A percentile compares a stretch with the other conserved stretches of the same genome.
Conservation (phyloP, 2,113 vertebrate species). For the Colistium nudipinnis region DNA sequence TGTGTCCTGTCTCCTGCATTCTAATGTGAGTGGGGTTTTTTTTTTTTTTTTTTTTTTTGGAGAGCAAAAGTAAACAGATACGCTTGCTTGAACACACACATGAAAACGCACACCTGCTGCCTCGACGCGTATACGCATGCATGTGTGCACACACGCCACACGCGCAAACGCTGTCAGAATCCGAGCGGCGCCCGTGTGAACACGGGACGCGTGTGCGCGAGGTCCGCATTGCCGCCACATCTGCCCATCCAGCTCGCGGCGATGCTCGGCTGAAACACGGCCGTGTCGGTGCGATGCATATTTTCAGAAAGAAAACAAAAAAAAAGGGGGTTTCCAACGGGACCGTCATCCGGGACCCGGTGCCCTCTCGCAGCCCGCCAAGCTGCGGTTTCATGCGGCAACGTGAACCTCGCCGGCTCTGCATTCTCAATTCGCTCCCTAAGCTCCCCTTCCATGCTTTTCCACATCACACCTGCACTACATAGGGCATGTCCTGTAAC, state of each 20-base stretch:
- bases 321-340: constrained; percentile 14
- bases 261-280: constrained; percentile 20
- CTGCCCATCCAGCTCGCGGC: constrained; percentile 52
- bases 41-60: no score
- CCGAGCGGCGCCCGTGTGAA: constrained; percentile 45
- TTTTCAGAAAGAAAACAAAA: constrained; percentile 2
- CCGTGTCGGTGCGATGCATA: constrained; percentile 31
- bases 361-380: constrained; percentile 36
- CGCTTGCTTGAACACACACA: constrained; percentile 78
- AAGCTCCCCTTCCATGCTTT: constrained; percentile 70
- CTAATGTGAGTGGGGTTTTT: constrained; percentile 78
- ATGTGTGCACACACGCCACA: constrained; percentile 57
- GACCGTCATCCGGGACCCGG: constrained; percentile 17
- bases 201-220: constrained; percentile 25
- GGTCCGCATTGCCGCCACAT: constrained; percentile 41
- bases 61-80: constrained; percentile 79
- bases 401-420: constrained; percentile 58
- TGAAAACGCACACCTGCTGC: constrained; percentile 25
- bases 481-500: constrained; percentile 70
- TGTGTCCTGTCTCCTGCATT: constrained; percentile 79
- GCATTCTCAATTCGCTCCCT: constrained; percentile 62
- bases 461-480: constrained; percentile 72
- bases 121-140: no score
- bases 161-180: constrained; percentile 51
- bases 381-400: constrained; percentile 50